A percentile compares a stretch with the other conserved stretches of the same genome.
phyloP scores from a whole-genome alignment of 2,888 invertebrate species.

The Rhamnusium bicolor region DNA sequence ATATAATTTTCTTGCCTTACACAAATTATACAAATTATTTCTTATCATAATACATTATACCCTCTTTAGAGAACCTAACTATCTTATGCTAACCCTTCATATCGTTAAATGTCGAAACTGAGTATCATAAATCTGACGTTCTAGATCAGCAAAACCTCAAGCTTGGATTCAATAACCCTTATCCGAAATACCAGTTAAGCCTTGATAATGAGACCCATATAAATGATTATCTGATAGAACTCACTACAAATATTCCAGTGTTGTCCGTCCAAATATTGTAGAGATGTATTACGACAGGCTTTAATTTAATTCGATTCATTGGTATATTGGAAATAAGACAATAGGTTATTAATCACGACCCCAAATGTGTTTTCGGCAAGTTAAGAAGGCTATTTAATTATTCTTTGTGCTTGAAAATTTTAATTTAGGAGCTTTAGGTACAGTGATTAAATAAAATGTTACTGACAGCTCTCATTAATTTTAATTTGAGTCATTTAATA shows the following conservation, averaged over 20 bases:
- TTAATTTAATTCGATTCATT: conserved; percentile 29
- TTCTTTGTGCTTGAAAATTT: conserved; percentile 13
- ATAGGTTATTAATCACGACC: conserved; percentile 23
- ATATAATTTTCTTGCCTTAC: too few species aligned
- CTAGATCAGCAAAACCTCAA: background rate
- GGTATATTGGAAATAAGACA: conserved; percentile 9
- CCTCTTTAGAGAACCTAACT: background rate
- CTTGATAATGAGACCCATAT: conserved; percentile 17
- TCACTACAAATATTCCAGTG: conserved; percentile 5
- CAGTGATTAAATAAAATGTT: conserved; percentile 7
- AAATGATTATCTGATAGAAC: conserved; percentile 23
- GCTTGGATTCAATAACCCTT: conserved; percentile 13
- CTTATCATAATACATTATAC: background rate
- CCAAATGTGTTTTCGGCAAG: conserved; percentile 15
- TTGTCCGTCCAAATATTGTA: conserved; percentile 6
- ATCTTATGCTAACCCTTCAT: background rate
- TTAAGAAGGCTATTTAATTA: conserved; percentile 17
- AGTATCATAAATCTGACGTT: conserved; percentile 1
- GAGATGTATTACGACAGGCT: conserved; percentile 11
- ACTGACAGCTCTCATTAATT: conserved; percentile 17
- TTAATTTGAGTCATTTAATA: conserved; percentile 1
- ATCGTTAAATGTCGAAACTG: background rate
- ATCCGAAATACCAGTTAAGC: conserved; percentile 19
- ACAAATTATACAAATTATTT: too few species aligned
- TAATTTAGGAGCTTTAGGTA: background rate